Conservation (phyloP, 1,140 invertebrate genomes). For the Rhyacophila brunnea region DNA sequence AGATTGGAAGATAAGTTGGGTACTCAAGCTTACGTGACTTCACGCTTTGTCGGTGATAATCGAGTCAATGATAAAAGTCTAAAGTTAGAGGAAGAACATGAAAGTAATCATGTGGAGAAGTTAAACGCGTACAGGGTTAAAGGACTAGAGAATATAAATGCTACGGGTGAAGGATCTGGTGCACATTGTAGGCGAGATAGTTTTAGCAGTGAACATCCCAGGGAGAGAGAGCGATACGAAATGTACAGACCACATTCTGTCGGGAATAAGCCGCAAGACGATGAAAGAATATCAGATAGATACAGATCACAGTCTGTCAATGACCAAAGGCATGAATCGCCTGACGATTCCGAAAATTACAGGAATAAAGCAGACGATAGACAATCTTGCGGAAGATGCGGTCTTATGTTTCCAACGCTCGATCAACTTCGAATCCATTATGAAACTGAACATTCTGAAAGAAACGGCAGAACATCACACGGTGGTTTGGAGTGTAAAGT, state of each 20-base stretch:
- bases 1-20: too few relatives aligned
- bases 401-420: conserved; percentile 19
- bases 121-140: conserved; percentile 22
- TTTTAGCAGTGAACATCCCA: not conserved
- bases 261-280: conserved; percentile 9
- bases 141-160: conserved; percentile 3
- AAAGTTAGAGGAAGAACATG: too few relatives aligned
- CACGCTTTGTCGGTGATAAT: too few relatives aligned
- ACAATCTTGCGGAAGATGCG: conserved; percentile 25
- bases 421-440: conserved; percentile 23
- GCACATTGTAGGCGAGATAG: conserved; percentile 1
- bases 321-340: conserved; percentile 12
- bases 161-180: not conserved
- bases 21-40: too few relatives aligned
- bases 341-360: conserved; percentile 10
- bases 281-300: conserved; percentile 8
- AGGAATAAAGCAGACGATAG: conserved; percentile 12
- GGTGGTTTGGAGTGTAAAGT: conserved; percentile 30
- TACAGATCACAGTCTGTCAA: conserved; percentile 13
- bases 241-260: conserved; percentile 12
- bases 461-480: conserved; percentile 15
- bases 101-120: conserved; percentile 15
- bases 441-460: conserved; percentile 30
- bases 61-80: conserved; percentile 1
- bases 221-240: not conserved